Conservation (phyloP, 2,113 vertebrate species). For the Helogale parvula region DNA sequence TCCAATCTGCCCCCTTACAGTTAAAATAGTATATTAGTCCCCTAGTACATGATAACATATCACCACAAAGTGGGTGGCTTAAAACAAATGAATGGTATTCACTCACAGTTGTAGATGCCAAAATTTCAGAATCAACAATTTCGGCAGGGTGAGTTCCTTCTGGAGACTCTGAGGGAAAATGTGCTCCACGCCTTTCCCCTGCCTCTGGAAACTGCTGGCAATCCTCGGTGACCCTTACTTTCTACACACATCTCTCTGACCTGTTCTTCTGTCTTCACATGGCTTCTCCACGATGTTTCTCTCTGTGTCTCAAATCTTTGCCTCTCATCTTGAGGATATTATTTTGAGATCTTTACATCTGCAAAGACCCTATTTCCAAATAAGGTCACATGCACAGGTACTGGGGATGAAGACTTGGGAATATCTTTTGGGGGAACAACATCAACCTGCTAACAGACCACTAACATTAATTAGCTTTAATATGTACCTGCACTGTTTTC, state of each 20-base stretch:
- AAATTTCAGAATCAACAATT: neutral
- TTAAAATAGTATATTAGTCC: neutral
- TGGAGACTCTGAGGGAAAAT: neutral
- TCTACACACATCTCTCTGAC: accelerated
- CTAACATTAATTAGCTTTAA: neutral
- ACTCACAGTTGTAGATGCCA: neutral
- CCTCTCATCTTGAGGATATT: neutral
- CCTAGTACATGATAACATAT: neutral
- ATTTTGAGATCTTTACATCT: neutral
- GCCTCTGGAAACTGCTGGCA: neutral
- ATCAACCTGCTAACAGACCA: neutral
- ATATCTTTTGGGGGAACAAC: neutral
- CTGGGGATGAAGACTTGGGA: neutral
- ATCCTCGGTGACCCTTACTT: neutral
- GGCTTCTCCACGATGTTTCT: neutral
- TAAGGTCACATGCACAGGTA: neutral
- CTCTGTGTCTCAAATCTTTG: neutral
- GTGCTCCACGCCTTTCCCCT: too few relatives aligned
- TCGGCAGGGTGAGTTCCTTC: accelerated
- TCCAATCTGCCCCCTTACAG: neutral
- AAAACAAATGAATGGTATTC: neutral
- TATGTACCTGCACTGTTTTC: accelerated
- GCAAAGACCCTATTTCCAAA: neutral
- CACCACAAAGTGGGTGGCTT: neutral
- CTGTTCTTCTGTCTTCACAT: neutral